These are phyloP conservation scores for Scomber scombrus DNA, from an alignment of 2,113 vertebrate genomes.

Conservation along the genomic window DNA sequence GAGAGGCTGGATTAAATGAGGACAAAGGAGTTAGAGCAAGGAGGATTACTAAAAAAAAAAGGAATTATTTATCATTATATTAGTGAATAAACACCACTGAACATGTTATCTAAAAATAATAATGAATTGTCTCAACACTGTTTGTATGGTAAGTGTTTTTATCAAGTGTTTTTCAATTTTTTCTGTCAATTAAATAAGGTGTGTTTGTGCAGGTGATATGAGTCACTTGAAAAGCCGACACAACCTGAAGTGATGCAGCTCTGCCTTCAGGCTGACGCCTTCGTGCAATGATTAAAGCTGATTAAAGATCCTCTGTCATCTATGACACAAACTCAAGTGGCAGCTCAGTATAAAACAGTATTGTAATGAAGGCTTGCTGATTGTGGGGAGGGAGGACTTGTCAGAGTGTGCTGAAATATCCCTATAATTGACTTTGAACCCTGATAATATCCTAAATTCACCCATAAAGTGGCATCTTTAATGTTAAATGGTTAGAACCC, in stretches of 20 bases:
- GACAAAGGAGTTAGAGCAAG: constrained; percentile 29
- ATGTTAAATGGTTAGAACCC: no score
- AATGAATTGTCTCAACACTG: background rate
- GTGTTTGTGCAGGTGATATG: constrained; percentile 7
- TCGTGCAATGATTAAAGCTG: background rate
- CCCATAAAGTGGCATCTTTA: no score
- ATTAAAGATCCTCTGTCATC: constrained; percentile 40
- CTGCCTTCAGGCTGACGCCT: background rate
- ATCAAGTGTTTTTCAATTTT: background rate
- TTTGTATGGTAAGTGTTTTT: background rate
- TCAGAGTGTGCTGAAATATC: background rate
- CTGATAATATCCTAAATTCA: no score
- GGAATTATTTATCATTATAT: constrained; percentile 20
- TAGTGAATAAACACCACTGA: background rate
- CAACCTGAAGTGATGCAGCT: constrained; percentile 13
- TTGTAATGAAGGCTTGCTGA: background rate
- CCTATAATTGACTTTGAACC: no score
- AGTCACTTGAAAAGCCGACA: constrained; percentile 20
- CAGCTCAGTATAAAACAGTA: background rate
- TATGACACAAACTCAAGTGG: background rate
- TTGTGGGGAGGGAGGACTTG: background rate
- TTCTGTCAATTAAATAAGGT: constrained; percentile 1
- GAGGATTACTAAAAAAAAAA: constrained; percentile 28
- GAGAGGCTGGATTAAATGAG: constrained; percentile 36
- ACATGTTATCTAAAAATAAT: background rate